These are phyloP conservation scores for Solea senegalensis DNA, from an alignment of 2,113 vertebrate species.

Conservation along the genomic window DNA sequence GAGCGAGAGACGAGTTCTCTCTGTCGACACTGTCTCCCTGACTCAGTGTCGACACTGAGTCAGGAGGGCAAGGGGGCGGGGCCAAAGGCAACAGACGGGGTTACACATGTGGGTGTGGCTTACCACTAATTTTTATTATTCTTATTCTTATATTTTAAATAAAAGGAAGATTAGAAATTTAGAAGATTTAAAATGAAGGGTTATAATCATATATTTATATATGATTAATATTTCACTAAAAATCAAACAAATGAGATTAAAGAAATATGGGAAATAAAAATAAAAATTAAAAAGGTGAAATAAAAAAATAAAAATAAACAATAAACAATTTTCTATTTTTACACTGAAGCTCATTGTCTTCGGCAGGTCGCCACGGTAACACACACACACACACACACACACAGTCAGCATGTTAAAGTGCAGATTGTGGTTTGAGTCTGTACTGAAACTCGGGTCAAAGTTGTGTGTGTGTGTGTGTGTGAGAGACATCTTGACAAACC, in stretches of 20 bases:
- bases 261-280: background rate
- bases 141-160: too few relatives aligned
- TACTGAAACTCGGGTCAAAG: slow-evolving; percentile 51
- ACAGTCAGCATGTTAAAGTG: slow-evolving; percentile 26
- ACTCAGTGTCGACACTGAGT: background rate
- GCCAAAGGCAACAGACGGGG: background rate
- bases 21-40: too few relatives aligned
- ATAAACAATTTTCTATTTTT: slow-evolving; percentile 12
- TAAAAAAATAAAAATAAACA: background rate
- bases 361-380: slow-evolving; percentile 7
- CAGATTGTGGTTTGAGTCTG: slow-evolving; percentile 47
- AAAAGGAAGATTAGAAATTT: too few relatives aligned
- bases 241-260: background rate
- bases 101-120: background rate
- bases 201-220: too few relatives aligned
- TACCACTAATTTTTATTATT: too few relatives aligned
- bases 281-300: background rate
- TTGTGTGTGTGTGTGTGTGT: slow-evolving; percentile 3
- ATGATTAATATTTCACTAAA: background rate
- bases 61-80: background rate
- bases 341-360: slow-evolving; percentile 30
- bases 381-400: slow-evolving; percentile 11
- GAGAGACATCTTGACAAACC: background rate
- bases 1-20: background rate
- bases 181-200: too few relatives aligned